Evolutionary conservation across 1,140 invertebrate genomes (phyloP), one percentile per base, ranked within the genome.

Genomic region (Rhopalosiphum padi): DNA sequence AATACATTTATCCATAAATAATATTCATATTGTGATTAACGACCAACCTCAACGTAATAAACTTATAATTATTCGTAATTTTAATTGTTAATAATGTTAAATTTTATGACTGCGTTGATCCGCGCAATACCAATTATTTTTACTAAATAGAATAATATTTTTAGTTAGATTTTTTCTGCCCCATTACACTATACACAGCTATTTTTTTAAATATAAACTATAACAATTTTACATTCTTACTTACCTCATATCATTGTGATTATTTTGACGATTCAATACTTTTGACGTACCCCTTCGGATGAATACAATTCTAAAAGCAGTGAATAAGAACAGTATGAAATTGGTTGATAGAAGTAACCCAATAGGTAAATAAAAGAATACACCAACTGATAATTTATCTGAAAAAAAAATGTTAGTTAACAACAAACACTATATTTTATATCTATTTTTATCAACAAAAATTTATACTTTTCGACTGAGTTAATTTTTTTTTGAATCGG

Each of bases 241-340:
- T n/a, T 93, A 93, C 85, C 93, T 94, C 37, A 89, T 92, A 68
- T 90, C 93, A 37, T 94, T 91, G 46, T 94, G 53, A 11, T 85
- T 93, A 35, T 93, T 87, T 88, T 88, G 91, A 3, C 77, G 92
- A 48, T 93, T 87, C 77, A 91, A 83, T n/a, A 94, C 91, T 93
- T 86, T 93, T 89, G 51, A 95, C 95, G 89, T 94, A 94, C 88
- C 94, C 94, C 91, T 94, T 94, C 35, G 95, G 94, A 90, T 94
- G 90, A 41, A 94, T 93, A 94, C 23, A 77, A 95, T 94, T 43
- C 94, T 94, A 41, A 93, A 94, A 0, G 95, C 94, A 30, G 95
- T 96, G 87, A 95, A 94, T 2, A 94, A 37, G 92, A 95, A 96
- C 90, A 95, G 94, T 6, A 94, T 82, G 0, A 95, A 94, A 92